phyloP scores from a whole-genome alignment of 2,797 vertebrate genomes.

The Eleutherodactylus coqui region DNA sequence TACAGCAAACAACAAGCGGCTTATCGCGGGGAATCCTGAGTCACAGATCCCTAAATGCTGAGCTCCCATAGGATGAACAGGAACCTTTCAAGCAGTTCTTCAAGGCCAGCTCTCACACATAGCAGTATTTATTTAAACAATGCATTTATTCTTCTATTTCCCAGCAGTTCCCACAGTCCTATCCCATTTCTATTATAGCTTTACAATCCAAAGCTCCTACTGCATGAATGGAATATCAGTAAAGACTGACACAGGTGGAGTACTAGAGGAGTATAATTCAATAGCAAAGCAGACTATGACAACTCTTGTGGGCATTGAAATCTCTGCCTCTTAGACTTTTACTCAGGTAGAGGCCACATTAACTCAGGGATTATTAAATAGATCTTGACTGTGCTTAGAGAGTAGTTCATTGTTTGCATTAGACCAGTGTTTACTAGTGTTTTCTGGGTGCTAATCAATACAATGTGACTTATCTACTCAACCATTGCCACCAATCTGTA shows the following conservation, averaged over 20 bases:
- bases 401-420: too few relatives aligned
- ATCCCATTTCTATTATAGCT: not conserved
- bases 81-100: not conserved
- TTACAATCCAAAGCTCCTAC: not conserved
- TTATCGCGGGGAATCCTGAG: conserved; percentile 2
- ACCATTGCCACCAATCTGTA: too few relatives aligned
- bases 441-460: too few relatives aligned
- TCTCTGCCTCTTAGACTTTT: too few relatives aligned
- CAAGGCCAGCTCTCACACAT: not conserved
- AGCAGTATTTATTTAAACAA: not conserved
- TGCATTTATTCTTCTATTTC: not conserved
- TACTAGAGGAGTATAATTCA: not conserved
- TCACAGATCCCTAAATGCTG: not conserved
- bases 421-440: too few relatives aligned
- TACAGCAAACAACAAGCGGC: not conserved
- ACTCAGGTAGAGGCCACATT: too few relatives aligned
- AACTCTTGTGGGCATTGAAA: too few relatives aligned
- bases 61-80: not conserved
- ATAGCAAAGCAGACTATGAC: not conserved
- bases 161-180: not conserved
- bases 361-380: not conserved
- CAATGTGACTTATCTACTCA: too few relatives aligned
- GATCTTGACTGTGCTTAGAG: too few relatives aligned
- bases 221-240: not conserved
- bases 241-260: not conserved